Evolutionary conservation across 2,113 vertebrate genomes (phyloP), one percentile per base, ranked within the genome.

Genomic region (Saguinus imperator): DNA sequence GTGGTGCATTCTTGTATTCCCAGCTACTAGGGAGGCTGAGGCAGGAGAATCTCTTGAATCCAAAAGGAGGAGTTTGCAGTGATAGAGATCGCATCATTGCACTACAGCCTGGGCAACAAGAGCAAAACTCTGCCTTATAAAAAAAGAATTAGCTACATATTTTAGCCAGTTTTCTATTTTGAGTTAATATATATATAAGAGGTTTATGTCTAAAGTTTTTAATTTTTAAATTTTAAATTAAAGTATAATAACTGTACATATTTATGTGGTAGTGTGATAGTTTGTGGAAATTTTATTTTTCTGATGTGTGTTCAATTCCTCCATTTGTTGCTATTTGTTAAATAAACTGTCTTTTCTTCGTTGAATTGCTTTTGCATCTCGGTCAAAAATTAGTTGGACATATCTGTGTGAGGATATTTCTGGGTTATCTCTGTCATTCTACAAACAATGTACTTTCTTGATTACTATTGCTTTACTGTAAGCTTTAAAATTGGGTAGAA

Each of bases 91-190:
- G 3, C 4, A 27, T 25, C 23, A 61, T 25, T 61, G 23, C 58
- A 61, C 23, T 27, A 23, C 58, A 27, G 58, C 23, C 58, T 27
- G 58, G 9, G 58, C 10, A 61, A 25, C 58, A 61, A 27, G 23
- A 27, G 58, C 25, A 10, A 25, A 25, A 27, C 21, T 61, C 58
- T 4, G 1, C 25, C 58, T 58, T 9, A 25, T 25, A 61, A 61
- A 58, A 58, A 58, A 58, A 4, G 23, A 9, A 58, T 50, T 50
- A 50, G 12, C 48, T 50, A 50, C 14, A 50, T 1, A 82, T 37
- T 89, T 95, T 93, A 95, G 25, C 43, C 7, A 93, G 21, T 50
- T 89, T 79, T 70, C 40, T 29, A 84, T 79, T 89, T 95, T 58
- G 43, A 68, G 40, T 43, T 76, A 91, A 52, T 72, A 76, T 92